Conservation (phyloP, 2,797 vertebrate species). For the Alcedo quadribrachys region DNA sequence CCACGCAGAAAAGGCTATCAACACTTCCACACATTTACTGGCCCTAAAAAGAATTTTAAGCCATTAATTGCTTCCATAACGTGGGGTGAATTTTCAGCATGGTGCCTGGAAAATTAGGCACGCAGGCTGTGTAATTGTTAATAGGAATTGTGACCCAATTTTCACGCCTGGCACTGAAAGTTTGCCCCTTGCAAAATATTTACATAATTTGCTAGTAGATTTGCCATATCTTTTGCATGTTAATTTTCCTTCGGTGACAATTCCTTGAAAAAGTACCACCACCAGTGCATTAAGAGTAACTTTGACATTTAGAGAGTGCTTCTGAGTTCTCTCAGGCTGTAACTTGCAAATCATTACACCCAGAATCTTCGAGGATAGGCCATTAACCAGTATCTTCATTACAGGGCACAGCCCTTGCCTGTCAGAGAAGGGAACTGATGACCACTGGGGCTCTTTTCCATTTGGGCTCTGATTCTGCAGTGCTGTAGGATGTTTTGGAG, state of each 20-base stretch:
- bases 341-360: slow-evolving; percentile 40
- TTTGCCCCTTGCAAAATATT: slow-evolving; percentile 75
- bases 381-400: slow-evolving; percentile 5
- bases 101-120: slow-evolving; percentile 74
- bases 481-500: neutral
- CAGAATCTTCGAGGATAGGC: slow-evolving; percentile 10
- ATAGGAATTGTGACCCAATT: slow-evolving; percentile 75
- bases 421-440: slow-evolving; percentile 22
- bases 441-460: neutral
- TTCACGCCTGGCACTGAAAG: slow-evolving; percentile 72
- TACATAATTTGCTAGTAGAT: slow-evolving; percentile 70
- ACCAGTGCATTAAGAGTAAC: slow-evolving; percentile 45
- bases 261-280: slow-evolving; percentile 54
- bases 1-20: slow-evolving; percentile 70
- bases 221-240: slow-evolving; percentile 66
- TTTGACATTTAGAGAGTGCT: slow-evolving; percentile 59
- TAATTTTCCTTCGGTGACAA: slow-evolving; percentile 66
- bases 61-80: slow-evolving; percentile 73
- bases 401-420: neutral
- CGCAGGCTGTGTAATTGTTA: slow-evolving; percentile 73
- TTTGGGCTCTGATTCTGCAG: neutral
- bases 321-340: slow-evolving; percentile 53
- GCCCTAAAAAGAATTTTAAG: slow-evolving; percentile 73
- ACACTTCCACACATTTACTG: slow-evolving; percentile 68
- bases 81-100: slow-evolving; percentile 72